Conservation (phyloP, 2,113 vertebrate genomes). For the Bubo scandiacus region DNA sequence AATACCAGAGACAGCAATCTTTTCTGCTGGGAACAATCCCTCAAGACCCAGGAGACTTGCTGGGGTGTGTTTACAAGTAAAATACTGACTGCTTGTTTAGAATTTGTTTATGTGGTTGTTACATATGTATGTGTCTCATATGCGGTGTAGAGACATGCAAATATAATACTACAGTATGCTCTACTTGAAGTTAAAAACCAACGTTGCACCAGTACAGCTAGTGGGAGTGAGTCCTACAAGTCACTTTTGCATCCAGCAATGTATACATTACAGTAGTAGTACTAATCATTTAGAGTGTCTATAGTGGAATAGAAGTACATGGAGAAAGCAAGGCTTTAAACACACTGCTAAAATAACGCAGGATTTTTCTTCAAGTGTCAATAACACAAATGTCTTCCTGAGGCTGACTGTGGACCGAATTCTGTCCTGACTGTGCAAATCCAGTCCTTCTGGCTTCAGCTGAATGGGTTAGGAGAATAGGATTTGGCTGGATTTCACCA, state of each 20-base stretch:
- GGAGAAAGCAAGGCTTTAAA: not conserved
- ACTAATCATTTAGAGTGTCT: not conserved
- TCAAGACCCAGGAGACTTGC: not conserved
- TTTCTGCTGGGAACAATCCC: not conserved
- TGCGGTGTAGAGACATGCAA: not conserved
- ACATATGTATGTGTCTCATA: not conserved
- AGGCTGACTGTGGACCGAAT: not conserved
- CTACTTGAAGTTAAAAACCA: not conserved
- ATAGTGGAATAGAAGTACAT: not conserved
- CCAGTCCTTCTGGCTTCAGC: not conserved
- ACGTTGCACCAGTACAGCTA: not conserved
- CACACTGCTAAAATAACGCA: not conserved
- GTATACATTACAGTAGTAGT: not conserved
- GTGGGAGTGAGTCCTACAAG: not conserved
- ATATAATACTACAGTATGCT: not conserved
- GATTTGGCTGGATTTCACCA: not conserved
- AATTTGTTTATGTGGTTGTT: not conserved
- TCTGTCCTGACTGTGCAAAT: not conserved
- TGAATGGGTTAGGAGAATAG: not conserved
- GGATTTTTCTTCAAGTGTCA: not conserved
- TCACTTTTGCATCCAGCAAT: not conserved
- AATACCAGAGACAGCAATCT: not conserved
- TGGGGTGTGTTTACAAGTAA: not conserved
- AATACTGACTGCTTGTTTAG: not conserved
- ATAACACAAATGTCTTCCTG: not conserved